These are phyloP conservation scores for Seriola dumerili DNA, from an alignment of 2,113 vertebrate species.

Conservation along the genomic window DNA sequence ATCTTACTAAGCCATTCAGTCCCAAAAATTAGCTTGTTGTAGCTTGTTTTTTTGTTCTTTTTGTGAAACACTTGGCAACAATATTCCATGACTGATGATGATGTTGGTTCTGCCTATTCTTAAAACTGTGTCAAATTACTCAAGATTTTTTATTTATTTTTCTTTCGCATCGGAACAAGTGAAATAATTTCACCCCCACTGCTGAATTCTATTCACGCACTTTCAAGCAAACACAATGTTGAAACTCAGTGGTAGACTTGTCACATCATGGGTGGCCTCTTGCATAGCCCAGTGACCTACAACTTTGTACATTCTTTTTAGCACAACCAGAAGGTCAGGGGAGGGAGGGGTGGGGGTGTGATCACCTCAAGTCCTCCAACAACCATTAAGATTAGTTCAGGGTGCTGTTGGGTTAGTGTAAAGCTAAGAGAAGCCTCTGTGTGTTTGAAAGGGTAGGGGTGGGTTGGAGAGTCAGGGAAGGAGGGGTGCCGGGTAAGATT, in stretches of 20 bases:
- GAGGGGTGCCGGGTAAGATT: constrained; percentile 70
- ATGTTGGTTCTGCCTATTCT: not conserved
- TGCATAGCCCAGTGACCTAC: constrained; percentile 38
- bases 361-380: constrained; percentile 64
- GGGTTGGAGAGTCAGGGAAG: constrained; percentile 51
- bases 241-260: not conserved
- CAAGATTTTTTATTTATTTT: not conserved
- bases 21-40: not conserved
- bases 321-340: constrained; percentile 54
- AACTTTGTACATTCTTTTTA: constrained; percentile 45
- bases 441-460: constrained; percentile 66
- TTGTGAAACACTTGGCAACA: not conserved
- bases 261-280: constrained; percentile 62
- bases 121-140: not conserved
- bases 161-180: not conserved
- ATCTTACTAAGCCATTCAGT: not conserved
- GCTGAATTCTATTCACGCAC: not conserved
- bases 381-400: constrained; percentile 79
- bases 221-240: not conserved
- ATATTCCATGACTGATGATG: not conserved
- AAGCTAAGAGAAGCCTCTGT: constrained; percentile 65
- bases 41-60: not conserved
- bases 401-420: constrained; percentile 64
- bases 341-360: constrained; percentile 25
- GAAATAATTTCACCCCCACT: not conserved